Conservation (phyloP, 2,888 invertebrate genomes). For the Thereva nobilitata region DNA sequence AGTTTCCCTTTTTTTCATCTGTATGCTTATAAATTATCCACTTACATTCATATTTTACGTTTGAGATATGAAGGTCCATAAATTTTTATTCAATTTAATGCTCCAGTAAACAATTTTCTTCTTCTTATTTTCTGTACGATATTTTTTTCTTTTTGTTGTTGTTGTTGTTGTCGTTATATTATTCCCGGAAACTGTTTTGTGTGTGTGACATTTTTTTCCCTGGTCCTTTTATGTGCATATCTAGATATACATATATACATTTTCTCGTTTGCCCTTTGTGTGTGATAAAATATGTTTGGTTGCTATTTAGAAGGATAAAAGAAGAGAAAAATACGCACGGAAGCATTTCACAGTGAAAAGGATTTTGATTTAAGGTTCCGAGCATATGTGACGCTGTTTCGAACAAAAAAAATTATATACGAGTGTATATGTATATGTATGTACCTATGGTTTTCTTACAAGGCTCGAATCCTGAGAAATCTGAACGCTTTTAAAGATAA, state of each 20-base stretch:
- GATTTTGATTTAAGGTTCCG: slow-evolving; percentile 30
- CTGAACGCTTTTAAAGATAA: too few species aligned
- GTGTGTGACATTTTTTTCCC: too few species aligned
- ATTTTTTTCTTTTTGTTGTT: neutral
- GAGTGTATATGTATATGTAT: too few species aligned
- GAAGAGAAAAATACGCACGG: slow-evolving; percentile 33
- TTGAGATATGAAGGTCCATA: slow-evolving; percentile 54
- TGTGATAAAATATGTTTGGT: neutral
- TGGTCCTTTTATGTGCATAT: neutral
- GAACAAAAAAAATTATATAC: too few species aligned
- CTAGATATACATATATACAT: slow-evolving; percentile 1
- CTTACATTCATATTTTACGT: slow-evolving; percentile 45
- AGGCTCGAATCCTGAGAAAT: too few species aligned
- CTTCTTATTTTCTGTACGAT: slow-evolving; percentile 25
- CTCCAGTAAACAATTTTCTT: slow-evolving; percentile 57
- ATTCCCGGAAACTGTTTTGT: too few species aligned
- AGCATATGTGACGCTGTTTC: too few species aligned
- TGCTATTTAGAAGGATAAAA: neutral
- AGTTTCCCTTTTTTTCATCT: neutral
- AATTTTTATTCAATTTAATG: slow-evolving; percentile 59
- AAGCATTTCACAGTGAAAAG: slow-evolving; percentile 30
- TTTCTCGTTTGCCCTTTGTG: neutral
- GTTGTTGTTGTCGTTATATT: too few species aligned
- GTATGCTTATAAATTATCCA: slow-evolving; percentile 38
- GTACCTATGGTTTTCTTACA: too few species aligned